Conservation (phyloP, 2,797 vertebrate genomes). For the Sebastes miniatus region DNA sequence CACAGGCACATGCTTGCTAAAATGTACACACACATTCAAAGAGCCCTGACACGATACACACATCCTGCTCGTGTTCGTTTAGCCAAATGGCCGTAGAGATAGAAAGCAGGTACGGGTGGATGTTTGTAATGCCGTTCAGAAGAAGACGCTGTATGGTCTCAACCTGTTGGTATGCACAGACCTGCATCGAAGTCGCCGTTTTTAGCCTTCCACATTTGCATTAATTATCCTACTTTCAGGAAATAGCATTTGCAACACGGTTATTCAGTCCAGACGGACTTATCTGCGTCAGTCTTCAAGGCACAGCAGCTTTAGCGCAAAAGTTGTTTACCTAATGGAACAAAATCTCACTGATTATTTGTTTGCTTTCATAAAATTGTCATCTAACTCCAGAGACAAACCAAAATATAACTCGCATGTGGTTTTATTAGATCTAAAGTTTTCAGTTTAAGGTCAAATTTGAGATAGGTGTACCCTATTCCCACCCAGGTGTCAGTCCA, state of each 20-base stretch:
- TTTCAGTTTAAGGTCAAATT: not conserved
- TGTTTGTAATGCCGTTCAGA: conserved; percentile 39
- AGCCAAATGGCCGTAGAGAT: conserved; percentile 48
- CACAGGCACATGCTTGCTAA: conserved; percentile 66
- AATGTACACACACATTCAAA: conserved; percentile 65
- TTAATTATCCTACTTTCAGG: conserved; percentile 50
- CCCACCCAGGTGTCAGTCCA: not conserved
- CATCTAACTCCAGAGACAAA: not conserved
- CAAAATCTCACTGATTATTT: not conserved
- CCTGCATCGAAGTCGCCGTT: conserved; percentile 31
- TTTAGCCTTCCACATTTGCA: conserved; percentile 59
- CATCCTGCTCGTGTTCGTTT: conserved; percentile 68
- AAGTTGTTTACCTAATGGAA: not conserved
- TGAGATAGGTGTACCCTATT: not conserved
- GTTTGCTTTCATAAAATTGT: not conserved
- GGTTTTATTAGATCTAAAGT: not conserved
- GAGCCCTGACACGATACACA: conserved; percentile 59
- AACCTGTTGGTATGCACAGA: conserved; percentile 50
- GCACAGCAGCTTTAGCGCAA: not conserved
- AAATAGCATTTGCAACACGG: not conserved
- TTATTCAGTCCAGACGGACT: conserved; percentile 45
- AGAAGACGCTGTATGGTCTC: conserved; percentile 32
- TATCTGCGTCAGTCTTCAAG: not conserved
- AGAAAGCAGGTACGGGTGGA: conserved; percentile 63
- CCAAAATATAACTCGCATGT: not conserved